Evolutionary conservation across 1,140 invertebrate species (phyloP).

Genomic region (Oryctes rhinoceros): DNA sequence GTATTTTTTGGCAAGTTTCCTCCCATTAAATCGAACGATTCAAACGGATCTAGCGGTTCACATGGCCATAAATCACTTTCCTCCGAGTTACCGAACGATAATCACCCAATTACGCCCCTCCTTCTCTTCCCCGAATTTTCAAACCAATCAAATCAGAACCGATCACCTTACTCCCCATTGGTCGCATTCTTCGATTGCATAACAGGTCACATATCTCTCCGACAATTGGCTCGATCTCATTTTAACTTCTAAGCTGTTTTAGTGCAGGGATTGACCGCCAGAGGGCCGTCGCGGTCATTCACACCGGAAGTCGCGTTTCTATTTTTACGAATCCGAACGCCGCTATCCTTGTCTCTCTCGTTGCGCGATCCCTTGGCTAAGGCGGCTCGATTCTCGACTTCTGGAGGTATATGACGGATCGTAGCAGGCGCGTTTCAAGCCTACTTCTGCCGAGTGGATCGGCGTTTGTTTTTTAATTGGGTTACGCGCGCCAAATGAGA

Average conservation of each 20-base stretch:
- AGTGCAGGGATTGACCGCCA: neutral
- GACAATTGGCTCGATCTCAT: too few relatives aligned
- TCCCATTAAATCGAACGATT: too few relatives aligned
- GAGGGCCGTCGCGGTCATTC: conserved; percentile 6
- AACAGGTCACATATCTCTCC: neutral
- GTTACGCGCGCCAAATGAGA: neutral
- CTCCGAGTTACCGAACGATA: too few relatives aligned
- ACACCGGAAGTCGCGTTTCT: conserved; percentile 22
- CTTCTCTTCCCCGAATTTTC: too few relatives aligned
- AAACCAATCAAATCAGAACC: too few relatives aligned
- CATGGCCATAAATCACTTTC: too few relatives aligned
- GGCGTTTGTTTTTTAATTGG: conserved; percentile 10
- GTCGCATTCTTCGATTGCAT: neutral
- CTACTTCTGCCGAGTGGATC: neutral
- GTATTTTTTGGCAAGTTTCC: too few relatives aligned
- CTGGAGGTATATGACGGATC: neutral
- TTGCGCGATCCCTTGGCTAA: neutral
- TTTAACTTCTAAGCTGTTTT: neutral
- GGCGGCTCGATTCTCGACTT: neutral
- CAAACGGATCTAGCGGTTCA: too few relatives aligned
- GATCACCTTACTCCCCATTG: too few relatives aligned
- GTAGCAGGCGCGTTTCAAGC: neutral
- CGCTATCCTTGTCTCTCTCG: neutral
- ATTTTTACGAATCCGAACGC: neutral
- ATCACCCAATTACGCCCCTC: too few relatives aligned